A percentile compares a stretch with the other conserved stretches of the same genome.
phyloP scores from a whole-genome alignment of 2,113 vertebrate species.

The Syngnathoides biaculeatus region DNA sequence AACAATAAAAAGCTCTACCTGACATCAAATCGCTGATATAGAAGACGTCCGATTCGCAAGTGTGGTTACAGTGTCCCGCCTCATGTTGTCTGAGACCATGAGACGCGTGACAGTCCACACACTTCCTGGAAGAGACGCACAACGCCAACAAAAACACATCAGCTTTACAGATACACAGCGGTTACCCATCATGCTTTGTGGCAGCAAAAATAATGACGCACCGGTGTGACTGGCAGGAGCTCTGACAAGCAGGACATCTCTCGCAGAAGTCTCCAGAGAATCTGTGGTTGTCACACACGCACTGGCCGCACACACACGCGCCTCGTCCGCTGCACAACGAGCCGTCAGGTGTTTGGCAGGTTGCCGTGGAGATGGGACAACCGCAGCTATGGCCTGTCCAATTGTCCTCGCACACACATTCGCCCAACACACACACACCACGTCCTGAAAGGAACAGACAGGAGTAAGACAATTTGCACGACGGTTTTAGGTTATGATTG shows the following conservation, averaged over 20 bases:
- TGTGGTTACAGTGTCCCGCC: conserved; percentile 76
- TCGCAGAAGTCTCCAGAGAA: conserved; percentile 86
- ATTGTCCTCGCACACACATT: conserved; percentile 80
- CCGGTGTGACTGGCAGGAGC: conserved; percentile 84
- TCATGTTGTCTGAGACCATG: conserved; percentile 70
- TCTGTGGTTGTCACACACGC: conserved; percentile 80
- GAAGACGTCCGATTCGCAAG: conserved; percentile 76
- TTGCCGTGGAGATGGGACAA: conserved; percentile 76
- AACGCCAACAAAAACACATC: not conserved
- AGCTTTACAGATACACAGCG: not conserved
- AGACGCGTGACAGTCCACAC: conserved; percentile 80
- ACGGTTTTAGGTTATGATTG: not conserved
- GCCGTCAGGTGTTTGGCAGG: conserved; percentile 79
- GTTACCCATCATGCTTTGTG: conserved; percentile 7
- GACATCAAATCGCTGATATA: conserved; percentile 69
- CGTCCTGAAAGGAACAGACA: conserved; percentile 72
- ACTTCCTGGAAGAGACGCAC: conserved; percentile 75
- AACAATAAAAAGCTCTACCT: conserved; percentile 67
- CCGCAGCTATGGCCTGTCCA: conserved; percentile 89
- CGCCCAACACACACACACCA: conserved; percentile 83
- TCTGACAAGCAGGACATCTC: conserved; percentile 82
- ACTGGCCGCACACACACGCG: conserved; percentile 84
- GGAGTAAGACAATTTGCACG: not conserved
- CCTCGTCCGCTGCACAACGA: conserved; percentile 85
- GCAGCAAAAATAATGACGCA: conserved; percentile 52